Evolutionary conservation across 1,140 invertebrate species (phyloP).

Genomic region (Ctenoplectra terminalis): DNA sequence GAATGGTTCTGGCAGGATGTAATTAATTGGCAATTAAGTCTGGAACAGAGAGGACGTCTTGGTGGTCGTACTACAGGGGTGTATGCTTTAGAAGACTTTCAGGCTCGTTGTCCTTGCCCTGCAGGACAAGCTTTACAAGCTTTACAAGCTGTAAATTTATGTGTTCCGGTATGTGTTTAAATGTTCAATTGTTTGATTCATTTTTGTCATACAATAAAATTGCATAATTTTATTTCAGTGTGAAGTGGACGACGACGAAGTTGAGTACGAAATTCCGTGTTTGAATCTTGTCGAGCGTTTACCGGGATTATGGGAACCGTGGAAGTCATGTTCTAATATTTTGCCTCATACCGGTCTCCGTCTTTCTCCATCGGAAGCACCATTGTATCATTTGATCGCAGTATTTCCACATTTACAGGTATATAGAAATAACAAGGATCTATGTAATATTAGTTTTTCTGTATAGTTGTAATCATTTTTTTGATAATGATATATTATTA

Average conservation of each 20-base stretch:
- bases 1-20: slow-evolving; percentile 90
- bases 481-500: background rate
- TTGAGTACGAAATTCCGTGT: slow-evolving; percentile 93
- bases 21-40: slow-evolving; percentile 88
- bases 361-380: slow-evolving; percentile 84
- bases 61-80: slow-evolving; percentile 89
- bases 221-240: slow-evolving; percentile 81
- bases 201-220: background rate
- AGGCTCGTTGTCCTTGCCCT: slow-evolving; percentile 89
- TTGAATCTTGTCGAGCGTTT: slow-evolving; percentile 90
- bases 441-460: background rate
- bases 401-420: slow-evolving; percentile 90
- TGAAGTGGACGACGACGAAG: slow-evolving; percentile 88
- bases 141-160: slow-evolving; percentile 88
- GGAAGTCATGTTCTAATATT: slow-evolving; percentile 84
- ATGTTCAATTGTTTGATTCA: background rate
- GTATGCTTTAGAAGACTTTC: slow-evolving; percentile 91
- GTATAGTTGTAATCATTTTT: background rate
- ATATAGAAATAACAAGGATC: slow-evolving; percentile 24
- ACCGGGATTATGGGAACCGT: slow-evolving; percentile 89
- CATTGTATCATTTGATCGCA: slow-evolving; percentile 85
- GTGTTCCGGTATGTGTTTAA: slow-evolving; percentile 84
- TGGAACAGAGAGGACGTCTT: slow-evolving; percentile 85
- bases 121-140: slow-evolving; percentile 88
- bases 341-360: slow-evolving; percentile 88